Evolutionary conservation across 2,113 vertebrate genomes (phyloP).

Genomic region (Axis porcinus): DNA sequence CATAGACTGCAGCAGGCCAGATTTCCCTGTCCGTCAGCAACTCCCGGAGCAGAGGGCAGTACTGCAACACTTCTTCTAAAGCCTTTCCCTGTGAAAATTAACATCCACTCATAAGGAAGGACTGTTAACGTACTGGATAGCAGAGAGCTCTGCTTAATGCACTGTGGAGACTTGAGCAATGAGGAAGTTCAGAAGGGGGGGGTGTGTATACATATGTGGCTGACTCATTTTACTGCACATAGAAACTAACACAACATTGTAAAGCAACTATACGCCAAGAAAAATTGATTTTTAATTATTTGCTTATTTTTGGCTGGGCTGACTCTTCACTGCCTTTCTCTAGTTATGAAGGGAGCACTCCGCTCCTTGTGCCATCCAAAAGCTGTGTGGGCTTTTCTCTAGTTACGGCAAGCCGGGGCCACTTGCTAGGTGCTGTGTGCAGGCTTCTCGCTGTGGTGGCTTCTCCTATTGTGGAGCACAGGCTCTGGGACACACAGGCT

Average conservation of each 20-base stretch:
- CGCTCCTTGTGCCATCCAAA: neutral
- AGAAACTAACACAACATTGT: neutral
- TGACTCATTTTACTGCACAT: neutral
- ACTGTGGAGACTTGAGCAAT: neutral
- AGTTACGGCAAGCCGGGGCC: neutral
- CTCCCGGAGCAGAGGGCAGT: neutral
- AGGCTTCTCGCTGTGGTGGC: neutral
- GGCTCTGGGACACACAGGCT: neutral
- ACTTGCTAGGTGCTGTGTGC: neutral
- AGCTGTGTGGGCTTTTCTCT: neutral
- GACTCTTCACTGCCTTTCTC: neutral
- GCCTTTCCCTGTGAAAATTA: neutral
- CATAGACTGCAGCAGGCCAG: neutral
- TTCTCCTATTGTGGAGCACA: neutral
- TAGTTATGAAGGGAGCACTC: neutral
- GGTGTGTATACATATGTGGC: neutral
- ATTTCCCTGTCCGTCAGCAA: neutral
- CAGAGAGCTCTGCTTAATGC: neutral
- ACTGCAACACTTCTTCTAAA: neutral
- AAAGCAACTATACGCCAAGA: neutral
- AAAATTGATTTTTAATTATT: neutral
- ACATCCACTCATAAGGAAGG: neutral
- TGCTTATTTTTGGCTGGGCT: neutral
- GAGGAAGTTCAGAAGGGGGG: neutral
- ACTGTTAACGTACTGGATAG: neutral